Evolutionary conservation across 2,797 vertebrate genomes (phyloP).

Genomic region (Botia almorhae): DNA sequence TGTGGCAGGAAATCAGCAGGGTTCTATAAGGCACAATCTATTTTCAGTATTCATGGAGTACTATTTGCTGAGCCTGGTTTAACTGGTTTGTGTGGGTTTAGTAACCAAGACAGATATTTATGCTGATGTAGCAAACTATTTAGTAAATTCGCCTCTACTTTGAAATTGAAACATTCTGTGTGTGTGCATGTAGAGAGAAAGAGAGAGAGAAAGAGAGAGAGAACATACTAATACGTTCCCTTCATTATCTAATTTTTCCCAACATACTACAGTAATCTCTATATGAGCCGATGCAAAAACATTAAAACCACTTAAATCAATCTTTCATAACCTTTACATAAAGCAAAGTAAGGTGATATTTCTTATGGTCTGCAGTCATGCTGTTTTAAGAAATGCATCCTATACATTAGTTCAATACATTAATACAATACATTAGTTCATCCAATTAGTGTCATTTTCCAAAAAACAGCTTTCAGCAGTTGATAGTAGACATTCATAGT

Average conservation of each 20-base stretch:
- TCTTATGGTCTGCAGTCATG: too few species aligned
- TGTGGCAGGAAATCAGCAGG: background rate
- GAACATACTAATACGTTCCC: background rate
- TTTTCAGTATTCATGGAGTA: background rate
- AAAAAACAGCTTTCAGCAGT: too few species aligned
- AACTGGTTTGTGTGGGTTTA: background rate
- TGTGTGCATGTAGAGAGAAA: background rate
- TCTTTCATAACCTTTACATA: background rate
- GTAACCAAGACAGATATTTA: background rate
- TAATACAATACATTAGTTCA: too few species aligned
- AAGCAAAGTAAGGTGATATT: too few species aligned
- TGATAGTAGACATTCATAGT: too few species aligned
- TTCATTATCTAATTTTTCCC: background rate
- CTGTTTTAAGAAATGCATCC: too few species aligned
- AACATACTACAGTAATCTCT: background rate
- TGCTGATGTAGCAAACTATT: background rate
- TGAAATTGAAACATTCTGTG: background rate
- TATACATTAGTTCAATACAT: too few species aligned
- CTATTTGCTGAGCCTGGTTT: background rate
- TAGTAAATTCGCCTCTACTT: background rate
- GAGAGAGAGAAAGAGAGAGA: background rate
- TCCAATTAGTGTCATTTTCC: too few species aligned
- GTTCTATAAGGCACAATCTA: background rate
- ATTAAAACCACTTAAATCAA: background rate
- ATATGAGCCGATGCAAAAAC: background rate